A percentile compares a stretch with the other conserved stretches of the same genome.
Evolutionary conservation across 1,140 invertebrate genomes (phyloP).

Genomic region (Hyphantria cunea): DNA sequence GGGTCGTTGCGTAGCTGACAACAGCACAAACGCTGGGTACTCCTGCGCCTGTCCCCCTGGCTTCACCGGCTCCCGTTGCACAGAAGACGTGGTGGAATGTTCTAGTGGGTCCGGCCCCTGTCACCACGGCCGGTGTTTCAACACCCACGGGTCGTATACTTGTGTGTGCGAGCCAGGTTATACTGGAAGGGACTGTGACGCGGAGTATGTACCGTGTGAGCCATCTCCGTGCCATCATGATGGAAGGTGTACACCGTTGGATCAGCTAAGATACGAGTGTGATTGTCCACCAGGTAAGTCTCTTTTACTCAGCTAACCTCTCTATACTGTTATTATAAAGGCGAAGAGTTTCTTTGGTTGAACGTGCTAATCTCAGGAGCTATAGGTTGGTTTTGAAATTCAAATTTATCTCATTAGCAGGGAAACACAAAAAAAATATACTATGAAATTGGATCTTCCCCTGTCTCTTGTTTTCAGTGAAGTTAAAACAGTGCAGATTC

Average conservation of each 20-base stretch:
- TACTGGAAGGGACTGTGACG: constrained; percentile 95
- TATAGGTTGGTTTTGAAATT: too few species aligned
- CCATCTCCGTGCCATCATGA: constrained; percentile 95
- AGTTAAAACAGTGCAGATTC: too few species aligned
- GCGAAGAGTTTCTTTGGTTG: too few species aligned
- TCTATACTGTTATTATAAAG: too few species aligned
- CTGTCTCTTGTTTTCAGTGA: too few species aligned
- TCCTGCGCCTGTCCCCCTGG: constrained; percentile 93
- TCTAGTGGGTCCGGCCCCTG: constrained; percentile 87
- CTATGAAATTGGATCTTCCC: too few species aligned
- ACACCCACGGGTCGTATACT: constrained; percentile 95
- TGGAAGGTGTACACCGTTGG: constrained; percentile 89
- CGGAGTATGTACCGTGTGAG: constrained; percentile 93
- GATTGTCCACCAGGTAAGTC: constrained; percentile 92
- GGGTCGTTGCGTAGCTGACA: constrained; percentile 89
- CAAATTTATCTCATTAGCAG: too few species aligned
- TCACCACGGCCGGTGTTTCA: constrained; percentile 91
- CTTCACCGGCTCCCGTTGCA: constrained; percentile 92
- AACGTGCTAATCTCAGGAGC: too few species aligned
- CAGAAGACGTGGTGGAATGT: constrained; percentile 95
- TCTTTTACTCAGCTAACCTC: not conserved
- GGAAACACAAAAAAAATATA: too few species aligned
- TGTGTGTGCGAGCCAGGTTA: constrained; percentile 94
- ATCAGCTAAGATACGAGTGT: constrained; percentile 91
- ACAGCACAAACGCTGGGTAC: constrained; percentile 83